phyloP scores from a whole-genome alignment of 2,888 invertebrate species.

The Heliconius ethilla region DNA sequence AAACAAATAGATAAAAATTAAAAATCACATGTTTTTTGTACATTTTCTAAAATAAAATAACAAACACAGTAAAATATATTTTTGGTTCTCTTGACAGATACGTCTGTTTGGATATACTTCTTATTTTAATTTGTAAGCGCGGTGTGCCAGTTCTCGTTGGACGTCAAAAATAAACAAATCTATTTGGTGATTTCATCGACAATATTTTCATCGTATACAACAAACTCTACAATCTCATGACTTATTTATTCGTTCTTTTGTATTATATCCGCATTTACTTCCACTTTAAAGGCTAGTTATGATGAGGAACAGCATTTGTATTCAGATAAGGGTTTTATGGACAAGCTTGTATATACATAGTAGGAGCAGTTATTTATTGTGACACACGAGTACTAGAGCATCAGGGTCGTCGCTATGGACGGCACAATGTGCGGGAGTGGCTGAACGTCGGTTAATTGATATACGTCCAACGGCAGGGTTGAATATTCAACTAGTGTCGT shows the following conservation, averaged over 20 bases:
- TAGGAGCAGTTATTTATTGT: slow-evolving; percentile 13
- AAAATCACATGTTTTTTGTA: slow-evolving; percentile 40
- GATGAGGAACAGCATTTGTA: slow-evolving; percentile 13
- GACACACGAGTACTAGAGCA: slow-evolving; percentile 12
- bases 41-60: slow-evolving; percentile 30
- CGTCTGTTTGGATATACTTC: slow-evolving; percentile 15
- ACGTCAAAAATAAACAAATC: slow-evolving; percentile 29
- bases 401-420: slow-evolving; percentile 24
- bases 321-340: slow-evolving; percentile 11
- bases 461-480: slow-evolving; percentile 28
- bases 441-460: slow-evolving; percentile 31
- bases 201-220: background rate
- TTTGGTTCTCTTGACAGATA: slow-evolving; percentile 36
- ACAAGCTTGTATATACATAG: slow-evolving; percentile 10
- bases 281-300: background rate
- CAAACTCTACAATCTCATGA: background rate
- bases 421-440: slow-evolving; percentile 22
- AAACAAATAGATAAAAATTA: slow-evolving; percentile 29
- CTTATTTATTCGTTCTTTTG: background rate
- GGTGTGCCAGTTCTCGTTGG: slow-evolving; percentile 29
- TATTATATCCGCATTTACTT: slow-evolving; percentile 15
- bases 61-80: slow-evolving; percentile 31
- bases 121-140: slow-evolving; percentile 21
- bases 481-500: slow-evolving; percentile 33
- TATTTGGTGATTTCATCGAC: slow-evolving; percentile 19